Evolutionary conservation across 2,888 invertebrate genomes (phyloP).

Genomic region (Drosophila macrothrix): DNA sequence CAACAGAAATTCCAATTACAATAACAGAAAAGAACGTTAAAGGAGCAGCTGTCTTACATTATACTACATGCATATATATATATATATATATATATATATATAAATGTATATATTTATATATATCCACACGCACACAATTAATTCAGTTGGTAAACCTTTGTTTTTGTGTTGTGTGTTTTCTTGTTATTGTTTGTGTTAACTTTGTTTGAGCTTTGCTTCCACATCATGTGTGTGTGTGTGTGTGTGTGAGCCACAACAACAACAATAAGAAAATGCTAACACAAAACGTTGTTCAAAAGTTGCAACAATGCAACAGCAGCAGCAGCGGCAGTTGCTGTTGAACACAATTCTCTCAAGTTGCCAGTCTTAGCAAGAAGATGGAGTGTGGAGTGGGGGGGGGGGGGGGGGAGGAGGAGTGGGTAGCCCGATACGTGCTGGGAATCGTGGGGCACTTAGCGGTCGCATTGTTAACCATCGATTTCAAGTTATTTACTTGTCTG

Average conservation of each 20-base stretch:
- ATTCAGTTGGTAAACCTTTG: conserved; percentile 43
- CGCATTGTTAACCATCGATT: conserved; percentile 16
- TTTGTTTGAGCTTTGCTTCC: conserved; percentile 13
- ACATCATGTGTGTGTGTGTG: neutral
- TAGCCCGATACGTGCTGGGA: neutral
- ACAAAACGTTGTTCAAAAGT: conserved; percentile 1
- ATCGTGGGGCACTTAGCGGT: neutral
- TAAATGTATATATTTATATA: neutral
- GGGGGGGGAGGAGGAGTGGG: neutral
- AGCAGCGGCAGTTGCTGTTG: neutral
- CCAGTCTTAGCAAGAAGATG: neutral
- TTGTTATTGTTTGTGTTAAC: conserved; percentile 16
- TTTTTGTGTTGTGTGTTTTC: conserved; percentile 13
- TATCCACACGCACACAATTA: conserved; percentile 29
- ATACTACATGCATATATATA: conserved; percentile 11
- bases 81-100: conserved; percentile 1
- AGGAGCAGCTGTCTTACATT: conserved; percentile 44
- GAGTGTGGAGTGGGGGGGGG: too few relatives aligned
- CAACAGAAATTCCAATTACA: conserved; percentile 11
- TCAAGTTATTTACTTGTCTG: conserved; percentile 12
- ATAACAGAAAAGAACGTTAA: conserved; percentile 16
- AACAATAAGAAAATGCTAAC: neutral
- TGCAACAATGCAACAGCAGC: conserved; percentile 8
- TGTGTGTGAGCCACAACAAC: conserved; percentile 1
- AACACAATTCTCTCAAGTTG: neutral